Evolutionary conservation across 2,797 vertebrate genomes (phyloP).

Genomic region (Zenarchopterus dispar): DNA sequence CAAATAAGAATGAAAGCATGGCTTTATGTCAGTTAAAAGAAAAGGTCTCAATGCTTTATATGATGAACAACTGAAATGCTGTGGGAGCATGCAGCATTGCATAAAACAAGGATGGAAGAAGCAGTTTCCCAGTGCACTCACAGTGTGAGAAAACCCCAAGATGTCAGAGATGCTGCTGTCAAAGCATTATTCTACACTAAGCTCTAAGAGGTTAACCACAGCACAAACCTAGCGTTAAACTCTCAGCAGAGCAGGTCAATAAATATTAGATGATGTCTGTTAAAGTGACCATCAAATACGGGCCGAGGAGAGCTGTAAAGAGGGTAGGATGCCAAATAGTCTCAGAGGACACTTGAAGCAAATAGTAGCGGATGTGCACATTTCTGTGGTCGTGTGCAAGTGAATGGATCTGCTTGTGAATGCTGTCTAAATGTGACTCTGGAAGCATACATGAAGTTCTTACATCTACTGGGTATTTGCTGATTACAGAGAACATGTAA

Average conservation of each 20-base stretch:
- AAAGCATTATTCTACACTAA: conserved; percentile 35
- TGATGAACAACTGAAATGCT: too few relatives aligned
- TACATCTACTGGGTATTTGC: conserved; percentile 3
- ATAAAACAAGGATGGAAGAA: conserved; percentile 16
- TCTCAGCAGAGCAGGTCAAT: conserved; percentile 59
- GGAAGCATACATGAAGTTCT: conserved; percentile 6
- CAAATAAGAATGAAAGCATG: not conserved
- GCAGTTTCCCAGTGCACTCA: conserved; percentile 18
- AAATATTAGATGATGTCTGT: conserved; percentile 77
- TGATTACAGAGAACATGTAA: conserved; percentile 20
- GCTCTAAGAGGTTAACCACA: conserved; percentile 65
- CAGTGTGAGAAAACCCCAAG: conserved; percentile 30
- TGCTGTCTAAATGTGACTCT: not conserved
- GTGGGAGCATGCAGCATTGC: not conserved
- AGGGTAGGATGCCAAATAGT: conserved; percentile 64
- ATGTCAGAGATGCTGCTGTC: conserved; percentile 40
- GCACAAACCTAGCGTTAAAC: conserved; percentile 56
- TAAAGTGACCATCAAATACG: conserved; percentile 77
- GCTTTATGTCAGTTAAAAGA: not conserved
- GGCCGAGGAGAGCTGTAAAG: conserved; percentile 59
- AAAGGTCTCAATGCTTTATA: not conserved
- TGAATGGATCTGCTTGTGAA: conserved; percentile 8
- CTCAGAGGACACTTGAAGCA: conserved; percentile 63
- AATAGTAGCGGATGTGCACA: conserved; percentile 29
- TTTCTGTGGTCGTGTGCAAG: conserved; percentile 6